Evolutionary conservation across 2,888 invertebrate species (phyloP), one percentile per base, ranked within the genome.

Genomic region (Thalpophila matura): DNA sequence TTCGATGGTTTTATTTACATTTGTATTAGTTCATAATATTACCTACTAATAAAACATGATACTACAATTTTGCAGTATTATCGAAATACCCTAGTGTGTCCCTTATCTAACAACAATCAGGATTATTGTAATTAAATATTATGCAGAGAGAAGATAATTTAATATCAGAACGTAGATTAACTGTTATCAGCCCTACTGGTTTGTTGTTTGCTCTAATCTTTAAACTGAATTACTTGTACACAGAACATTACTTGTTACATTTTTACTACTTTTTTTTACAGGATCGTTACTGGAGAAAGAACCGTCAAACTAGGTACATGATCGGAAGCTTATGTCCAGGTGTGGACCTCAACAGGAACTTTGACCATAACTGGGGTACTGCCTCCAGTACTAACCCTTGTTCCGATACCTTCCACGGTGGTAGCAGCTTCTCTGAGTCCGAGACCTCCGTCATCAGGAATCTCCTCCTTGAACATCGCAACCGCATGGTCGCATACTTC

Each of bases 301-400:
- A 97, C 20, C 95, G 97, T 0, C 72, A 89, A 0, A 86, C 84
- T 4, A 88, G 88, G 22, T 86, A 86, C 55, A 57, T 82, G 24
- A 6, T 46, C 7, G 77, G 82, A 0, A 73, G 86, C 51, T 0
- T 79, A 0, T 98, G 97, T 79, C 74, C 86, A 10, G 98, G 98
- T 0, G 96, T 96, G 0, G 98, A 98, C 82, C 95, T 96, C 0
- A 98, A 98, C 87, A 93, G 98, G 9, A 98, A 98, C 89, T 98
- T 97, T 79, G 97, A 95, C 57, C 95, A 95, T 75, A 91, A 96
- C 64, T 98, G 97, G 97, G 96, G 95, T 1, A 91, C 95, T 1
- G 86, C 83, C 0, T 92, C 93, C 37, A 96, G 96, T 69, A 73
- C 46, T 67, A 86, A 81, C 50, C 95, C 92, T 1, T 97, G 97